Evolutionary conservation across 2,888 invertebrate genomes (phyloP).

Genomic region (Apotomis capreana): DNA sequence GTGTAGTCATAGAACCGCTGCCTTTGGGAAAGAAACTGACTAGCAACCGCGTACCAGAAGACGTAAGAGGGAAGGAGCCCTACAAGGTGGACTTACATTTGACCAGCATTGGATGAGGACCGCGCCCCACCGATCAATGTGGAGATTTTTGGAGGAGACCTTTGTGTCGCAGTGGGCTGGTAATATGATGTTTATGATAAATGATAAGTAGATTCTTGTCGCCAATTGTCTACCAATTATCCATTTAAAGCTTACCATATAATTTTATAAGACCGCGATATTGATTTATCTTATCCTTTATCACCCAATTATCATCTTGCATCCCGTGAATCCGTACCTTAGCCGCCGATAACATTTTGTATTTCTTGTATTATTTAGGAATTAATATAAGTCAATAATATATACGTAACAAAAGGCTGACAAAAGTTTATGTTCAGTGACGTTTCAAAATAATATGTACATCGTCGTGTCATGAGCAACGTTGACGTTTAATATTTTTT

Average conservation of each 20-base stretch:
- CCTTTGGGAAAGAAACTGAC: too few species aligned
- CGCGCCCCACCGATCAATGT: too few species aligned
- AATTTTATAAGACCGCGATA: constrained; percentile 86
- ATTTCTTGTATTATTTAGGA: background rate
- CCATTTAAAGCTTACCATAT: constrained; percentile 77
- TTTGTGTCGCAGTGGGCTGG: too few species aligned
- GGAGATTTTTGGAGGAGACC: too few species aligned
- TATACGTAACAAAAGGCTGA: constrained; percentile 1
- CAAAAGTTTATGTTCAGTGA: background rate
- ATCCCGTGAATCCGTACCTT: constrained; percentile 85
- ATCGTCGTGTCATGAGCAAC: background rate
- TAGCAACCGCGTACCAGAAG: too few species aligned
- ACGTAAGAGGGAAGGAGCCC: too few species aligned
- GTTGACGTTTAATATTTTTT: background rate
- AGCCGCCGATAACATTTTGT: constrained; percentile 80
- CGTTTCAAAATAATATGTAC: background rate
- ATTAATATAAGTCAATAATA: background rate
- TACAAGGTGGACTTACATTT: too few species aligned
- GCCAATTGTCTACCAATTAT: too few species aligned
- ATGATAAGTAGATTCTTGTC: too few species aligned
- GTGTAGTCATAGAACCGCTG: too few species aligned
- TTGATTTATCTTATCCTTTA: constrained; percentile 86
- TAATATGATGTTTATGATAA: too few species aligned
- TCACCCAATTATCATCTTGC: constrained; percentile 86
- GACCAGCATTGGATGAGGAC: too few species aligned